phyloP scores from a whole-genome alignment of 1,140 invertebrate genomes.

The Ceratosolen fusciceps region DNA sequence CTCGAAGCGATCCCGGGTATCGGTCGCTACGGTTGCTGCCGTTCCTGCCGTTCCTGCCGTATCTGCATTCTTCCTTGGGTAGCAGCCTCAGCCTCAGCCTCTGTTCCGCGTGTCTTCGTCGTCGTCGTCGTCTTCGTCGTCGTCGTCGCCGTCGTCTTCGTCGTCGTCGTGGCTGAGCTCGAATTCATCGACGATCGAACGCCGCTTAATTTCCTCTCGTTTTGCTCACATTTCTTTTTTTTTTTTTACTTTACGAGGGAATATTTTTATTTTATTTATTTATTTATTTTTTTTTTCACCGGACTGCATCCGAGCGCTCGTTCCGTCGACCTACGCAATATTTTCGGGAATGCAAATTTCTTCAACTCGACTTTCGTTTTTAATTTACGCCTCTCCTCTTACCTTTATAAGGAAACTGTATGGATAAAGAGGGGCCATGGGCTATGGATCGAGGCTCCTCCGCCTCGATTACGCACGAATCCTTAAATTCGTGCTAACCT shows the following conservation, averaged over 20 bases:
- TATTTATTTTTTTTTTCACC: too few species aligned
- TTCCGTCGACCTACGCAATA: background rate
- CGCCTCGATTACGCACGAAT: background rate
- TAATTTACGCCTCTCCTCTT: background rate
- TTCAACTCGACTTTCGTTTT: slow-evolving; percentile 3
- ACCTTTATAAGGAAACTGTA: background rate
- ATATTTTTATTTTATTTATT: too few species aligned
- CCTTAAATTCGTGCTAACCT: too few species aligned
- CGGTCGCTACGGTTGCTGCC: background rate
- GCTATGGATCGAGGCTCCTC: too few species aligned
- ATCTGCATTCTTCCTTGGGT: too few species aligned
- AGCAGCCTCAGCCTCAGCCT: background rate
- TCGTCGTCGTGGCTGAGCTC: background rate
- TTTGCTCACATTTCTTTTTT: background rate
- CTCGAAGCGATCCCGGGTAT: slow-evolving; percentile 4
- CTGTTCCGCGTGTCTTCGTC: background rate
- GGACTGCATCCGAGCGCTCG: background rate
- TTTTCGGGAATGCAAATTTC: slow-evolving; percentile 4
- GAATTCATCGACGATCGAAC: slow-evolving; percentile 39
- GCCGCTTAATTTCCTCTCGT: slow-evolving; percentile 21
- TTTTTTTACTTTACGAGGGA: background rate
- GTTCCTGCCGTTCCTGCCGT: background rate
- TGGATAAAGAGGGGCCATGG: too few species aligned
- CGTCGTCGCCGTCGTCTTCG: background rate
- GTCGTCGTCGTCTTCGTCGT: background rate